Evolutionary conservation across 2,113 vertebrate genomes (phyloP).

Genomic region (Turnix velox): DNA sequence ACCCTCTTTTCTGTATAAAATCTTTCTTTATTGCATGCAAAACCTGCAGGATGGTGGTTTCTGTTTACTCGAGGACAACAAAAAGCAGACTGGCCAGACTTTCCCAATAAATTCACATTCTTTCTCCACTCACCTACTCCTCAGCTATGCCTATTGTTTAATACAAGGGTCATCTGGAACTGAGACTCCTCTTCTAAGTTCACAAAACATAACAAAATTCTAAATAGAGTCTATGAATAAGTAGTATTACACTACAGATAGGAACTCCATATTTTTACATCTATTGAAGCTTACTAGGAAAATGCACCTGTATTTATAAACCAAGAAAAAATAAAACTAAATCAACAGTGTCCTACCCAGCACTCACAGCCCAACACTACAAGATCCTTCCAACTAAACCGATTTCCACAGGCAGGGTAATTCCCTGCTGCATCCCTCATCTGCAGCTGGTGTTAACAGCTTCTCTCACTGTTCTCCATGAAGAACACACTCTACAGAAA

Average conservation of each 20-base stretch:
- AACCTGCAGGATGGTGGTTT: background rate
- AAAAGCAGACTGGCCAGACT: background rate
- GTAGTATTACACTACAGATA: rapidly evolving
- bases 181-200: background rate
- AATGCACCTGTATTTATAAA: background rate
- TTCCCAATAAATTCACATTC: background rate
- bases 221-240: background rate
- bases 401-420: background rate
- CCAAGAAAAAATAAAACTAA: background rate
- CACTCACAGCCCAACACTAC: background rate
- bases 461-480: background rate
- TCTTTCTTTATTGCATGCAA: background rate
- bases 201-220: background rate
- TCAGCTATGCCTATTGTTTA: background rate
- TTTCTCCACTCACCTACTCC: background rate
- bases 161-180: background rate
- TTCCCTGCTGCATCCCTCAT: background rate
- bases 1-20: background rate
- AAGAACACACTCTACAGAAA: background rate
- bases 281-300: background rate
- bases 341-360: background rate
- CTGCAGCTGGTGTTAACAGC: background rate
- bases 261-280: background rate
- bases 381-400: background rate
- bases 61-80: background rate